These are phyloP conservation scores for Hoplostethus mediterraneus DNA, from an alignment of 2,797 vertebrate species.

Conservation along the genomic window DNA sequence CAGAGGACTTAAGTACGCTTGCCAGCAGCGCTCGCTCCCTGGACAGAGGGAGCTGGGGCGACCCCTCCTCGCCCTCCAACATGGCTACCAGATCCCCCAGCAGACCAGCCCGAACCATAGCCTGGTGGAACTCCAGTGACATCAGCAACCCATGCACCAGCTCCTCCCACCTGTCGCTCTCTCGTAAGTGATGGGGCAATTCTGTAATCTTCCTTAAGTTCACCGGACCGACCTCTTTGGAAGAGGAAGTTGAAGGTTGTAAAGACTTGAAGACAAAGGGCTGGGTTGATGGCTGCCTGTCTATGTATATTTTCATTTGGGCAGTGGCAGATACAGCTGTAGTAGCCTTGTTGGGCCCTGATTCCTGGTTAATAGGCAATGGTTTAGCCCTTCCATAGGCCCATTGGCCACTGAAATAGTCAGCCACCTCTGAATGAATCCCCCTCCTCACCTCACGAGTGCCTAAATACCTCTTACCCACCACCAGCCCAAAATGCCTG, in stretches of 20 bases:
- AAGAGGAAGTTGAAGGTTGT: slow-evolving; percentile 6
- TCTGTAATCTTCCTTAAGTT: slow-evolving; percentile 82
- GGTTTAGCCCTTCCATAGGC: slow-evolving; percentile 67
- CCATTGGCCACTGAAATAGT: slow-evolving; percentile 81
- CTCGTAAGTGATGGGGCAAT: slow-evolving; percentile 81
- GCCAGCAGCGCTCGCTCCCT: slow-evolving; percentile 78
- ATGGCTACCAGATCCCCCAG: slow-evolving; percentile 74
- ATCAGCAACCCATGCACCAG: slow-evolving; percentile 69
- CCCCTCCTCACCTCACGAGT: slow-evolving; percentile 44
- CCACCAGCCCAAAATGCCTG: slow-evolving; percentile 83
- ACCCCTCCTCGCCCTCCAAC: slow-evolving; percentile 60
- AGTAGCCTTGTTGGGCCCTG: slow-evolving; percentile 8
- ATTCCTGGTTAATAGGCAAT: slow-evolving; percentile 32
- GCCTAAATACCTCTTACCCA: slow-evolving; percentile 76
- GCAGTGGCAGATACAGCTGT: neutral
- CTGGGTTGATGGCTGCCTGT: slow-evolving; percentile 73
- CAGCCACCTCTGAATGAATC: slow-evolving; percentile 75
- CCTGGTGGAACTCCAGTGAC: slow-evolving; percentile 79
- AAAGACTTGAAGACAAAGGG: slow-evolving; percentile 71
- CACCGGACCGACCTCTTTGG: slow-evolving; percentile 26
- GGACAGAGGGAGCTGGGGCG: slow-evolving; percentile 43
- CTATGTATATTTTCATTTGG: slow-evolving; percentile 45
- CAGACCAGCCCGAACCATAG: slow-evolving; percentile 76
- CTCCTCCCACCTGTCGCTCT: slow-evolving; percentile 74
- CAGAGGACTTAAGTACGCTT: slow-evolving; percentile 69